Percentiles rank a stretch among this genome's conserved stretches.
These are phyloP conservation scores for Pterocles burchelli DNA, from an alignment of 2,113 vertebrate species.

Conservation along the genomic window DNA sequence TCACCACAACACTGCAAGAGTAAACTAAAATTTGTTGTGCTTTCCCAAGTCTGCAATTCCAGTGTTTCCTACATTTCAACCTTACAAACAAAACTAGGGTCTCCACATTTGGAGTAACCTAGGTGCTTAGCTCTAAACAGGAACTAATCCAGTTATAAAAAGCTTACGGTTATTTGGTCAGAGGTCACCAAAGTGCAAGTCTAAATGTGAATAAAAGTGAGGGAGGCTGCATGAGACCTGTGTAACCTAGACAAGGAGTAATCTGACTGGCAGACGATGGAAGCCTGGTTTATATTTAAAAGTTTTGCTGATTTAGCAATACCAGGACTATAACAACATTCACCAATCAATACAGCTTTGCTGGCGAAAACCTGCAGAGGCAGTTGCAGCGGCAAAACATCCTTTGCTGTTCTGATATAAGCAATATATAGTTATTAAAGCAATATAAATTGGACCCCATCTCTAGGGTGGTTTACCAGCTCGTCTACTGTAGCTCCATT, in stretches of 20 bases:
- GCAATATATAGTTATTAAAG: neutral
- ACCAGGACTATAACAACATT: neutral
- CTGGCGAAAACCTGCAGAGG: neutral
- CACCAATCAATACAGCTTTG: neutral
- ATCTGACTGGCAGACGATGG: rapidly evolving
- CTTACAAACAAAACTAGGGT: neutral
- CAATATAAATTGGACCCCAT: neutral
- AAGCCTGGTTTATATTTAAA: neutral
- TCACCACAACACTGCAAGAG: neutral
- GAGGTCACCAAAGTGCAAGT: constrained; percentile 13
- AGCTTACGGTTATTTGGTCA: neutral
- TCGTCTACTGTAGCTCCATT: neutral
- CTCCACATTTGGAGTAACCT: rapidly evolving
- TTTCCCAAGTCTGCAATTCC: neutral
- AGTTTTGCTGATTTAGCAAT: neutral
- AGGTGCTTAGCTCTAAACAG: neutral
- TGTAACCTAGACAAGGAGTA: neutral
- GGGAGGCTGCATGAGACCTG: neutral
- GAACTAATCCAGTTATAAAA: constrained; percentile 30
- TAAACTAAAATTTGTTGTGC: neutral
- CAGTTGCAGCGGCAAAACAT: neutral
- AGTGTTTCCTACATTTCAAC: neutral
- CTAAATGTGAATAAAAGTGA: neutral
- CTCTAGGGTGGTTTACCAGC: neutral
- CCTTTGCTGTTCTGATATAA: neutral